These are phyloP conservation scores for Epizoanthus illoricatus DNA, from an alignment of 92 coral and sea anemone species.

Conservation along the genomic window DNA sequence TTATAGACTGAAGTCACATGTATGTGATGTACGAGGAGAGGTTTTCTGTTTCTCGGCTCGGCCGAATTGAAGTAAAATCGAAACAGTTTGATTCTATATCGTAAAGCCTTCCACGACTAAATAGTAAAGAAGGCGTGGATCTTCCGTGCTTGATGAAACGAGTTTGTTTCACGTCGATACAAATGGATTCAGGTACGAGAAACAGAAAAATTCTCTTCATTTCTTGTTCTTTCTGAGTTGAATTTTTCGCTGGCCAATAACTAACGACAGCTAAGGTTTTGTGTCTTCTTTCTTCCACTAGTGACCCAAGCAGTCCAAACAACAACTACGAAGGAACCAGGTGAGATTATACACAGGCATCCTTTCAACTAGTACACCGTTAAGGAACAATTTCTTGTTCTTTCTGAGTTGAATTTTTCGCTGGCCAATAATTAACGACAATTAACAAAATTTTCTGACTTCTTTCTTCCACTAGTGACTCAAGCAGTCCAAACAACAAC, in stretches of 20 bases:
- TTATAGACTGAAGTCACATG: no score
- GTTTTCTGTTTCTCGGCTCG: constrained; percentile 36
- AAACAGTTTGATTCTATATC: not conserved
- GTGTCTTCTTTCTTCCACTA: not conserved
- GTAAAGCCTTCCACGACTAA: not conserved
- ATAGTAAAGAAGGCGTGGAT: not conserved
- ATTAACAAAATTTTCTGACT: not conserved
- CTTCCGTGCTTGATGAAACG: no score
- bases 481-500: not conserved
- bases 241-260: not conserved
- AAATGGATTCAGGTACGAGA: constrained; percentile 13
- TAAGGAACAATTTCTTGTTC: not conserved
- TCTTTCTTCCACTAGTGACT: constrained; percentile 9
- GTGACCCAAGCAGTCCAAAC: constrained; percentile 14
- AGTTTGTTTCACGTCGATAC: not conserved
- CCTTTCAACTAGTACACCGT: no score
- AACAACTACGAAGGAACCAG: not conserved
- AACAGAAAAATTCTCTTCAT: constrained; percentile 36
- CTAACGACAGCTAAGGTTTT: not conserved
- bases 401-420: not conserved
- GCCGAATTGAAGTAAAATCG: no score
- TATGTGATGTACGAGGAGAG: not conserved
- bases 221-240: not conserved
- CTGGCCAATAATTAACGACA: not conserved
- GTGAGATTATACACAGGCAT: no score